Evolutionary conservation across 2,113 vertebrate species (phyloP).

Genomic region (Triplophysa siluroides): DNA sequence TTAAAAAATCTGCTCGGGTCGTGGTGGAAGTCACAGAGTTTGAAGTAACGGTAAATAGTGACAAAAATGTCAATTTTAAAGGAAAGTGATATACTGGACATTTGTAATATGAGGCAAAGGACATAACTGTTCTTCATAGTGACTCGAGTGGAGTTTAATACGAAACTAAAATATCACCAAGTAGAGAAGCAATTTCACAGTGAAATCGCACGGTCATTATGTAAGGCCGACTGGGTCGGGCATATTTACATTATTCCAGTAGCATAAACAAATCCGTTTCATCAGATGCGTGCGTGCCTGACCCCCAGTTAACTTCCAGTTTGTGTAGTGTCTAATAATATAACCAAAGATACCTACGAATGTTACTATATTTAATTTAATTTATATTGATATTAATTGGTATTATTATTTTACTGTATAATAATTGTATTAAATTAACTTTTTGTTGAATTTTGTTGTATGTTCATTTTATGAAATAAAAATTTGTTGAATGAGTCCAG

Average conservation of each 20-base stretch:
- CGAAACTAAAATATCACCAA: not conserved
- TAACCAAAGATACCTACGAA: no score
- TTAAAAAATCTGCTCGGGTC: not conserved
- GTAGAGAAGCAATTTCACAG: not conserved
- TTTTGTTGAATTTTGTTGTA: no score
- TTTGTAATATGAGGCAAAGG: no score
- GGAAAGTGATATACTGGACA: no score
- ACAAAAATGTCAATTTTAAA: no score
- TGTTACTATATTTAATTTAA: no score
- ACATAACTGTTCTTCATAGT: not conserved
- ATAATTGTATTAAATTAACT: no score
- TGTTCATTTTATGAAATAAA: no score
- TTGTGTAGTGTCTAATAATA: no score
- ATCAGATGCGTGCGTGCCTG: no score
- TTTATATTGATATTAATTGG: not conserved
- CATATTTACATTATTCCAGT: not conserved
- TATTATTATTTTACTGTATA: not conserved
- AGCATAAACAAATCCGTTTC: not conserved
- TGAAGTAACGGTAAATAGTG: not conserved
- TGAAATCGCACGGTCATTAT: not conserved
- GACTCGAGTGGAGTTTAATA: slow-evolving; percentile 41
- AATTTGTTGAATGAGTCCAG: no score
- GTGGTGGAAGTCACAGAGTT: not conserved
- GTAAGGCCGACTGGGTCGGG: not conserved
- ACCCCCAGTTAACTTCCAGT: no score